Evolutionary conservation across 1,140 invertebrate species (phyloP), one percentile per base, ranked within the genome.

Genomic region (Tenebrio molitor): DNA sequence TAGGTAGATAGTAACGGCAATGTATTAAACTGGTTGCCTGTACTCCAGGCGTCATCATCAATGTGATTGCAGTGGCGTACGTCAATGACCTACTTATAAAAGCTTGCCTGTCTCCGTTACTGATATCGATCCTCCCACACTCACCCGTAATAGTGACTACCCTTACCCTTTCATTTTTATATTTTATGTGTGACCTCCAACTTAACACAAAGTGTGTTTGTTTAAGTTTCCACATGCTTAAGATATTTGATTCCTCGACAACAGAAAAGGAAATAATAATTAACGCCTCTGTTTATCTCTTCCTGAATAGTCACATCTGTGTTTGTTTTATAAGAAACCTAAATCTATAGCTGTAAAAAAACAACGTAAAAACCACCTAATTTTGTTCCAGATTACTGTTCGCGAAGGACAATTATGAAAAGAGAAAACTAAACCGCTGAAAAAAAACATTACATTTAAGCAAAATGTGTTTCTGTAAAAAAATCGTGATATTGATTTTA

Each of bases 31-130:
- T 58, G 50, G 50, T 17, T 29, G n/a, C 12, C n/a, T 33, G 50
- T 12, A 58, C 25, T 7, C 16, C 50, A 29, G 23, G 12, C 16
- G 21, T 23, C 39, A n/a, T n/a, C n/a, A n/a, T n/a, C n/a, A 21
- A 14, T 21, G 23, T 66, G 21, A 41, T 44, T 29, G 12, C 64
- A 66, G 34, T 44, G 64, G 64, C 64, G 64, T 66, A 42, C 64
- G 64, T 66, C 64, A 41, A 42, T 66, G 64, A 66, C 64, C 64
- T 66, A 66, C 39, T 58, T 58, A 58, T 29, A 58, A 58, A 58
- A 29, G 50, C 50, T 58, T 58, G 50, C 50, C 50, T 58, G 50
- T 58, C 50, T 58, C 50, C 50, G 50, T 58, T 58, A 58, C 50
- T 58, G 50, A 25, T 58, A 58, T 58, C 50, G 50, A 58, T 58